Evolutionary conservation across 2,888 invertebrate species (phyloP), one percentile per base, ranked within the genome.

Genomic region (Ferdinandea cuprea): DNA sequence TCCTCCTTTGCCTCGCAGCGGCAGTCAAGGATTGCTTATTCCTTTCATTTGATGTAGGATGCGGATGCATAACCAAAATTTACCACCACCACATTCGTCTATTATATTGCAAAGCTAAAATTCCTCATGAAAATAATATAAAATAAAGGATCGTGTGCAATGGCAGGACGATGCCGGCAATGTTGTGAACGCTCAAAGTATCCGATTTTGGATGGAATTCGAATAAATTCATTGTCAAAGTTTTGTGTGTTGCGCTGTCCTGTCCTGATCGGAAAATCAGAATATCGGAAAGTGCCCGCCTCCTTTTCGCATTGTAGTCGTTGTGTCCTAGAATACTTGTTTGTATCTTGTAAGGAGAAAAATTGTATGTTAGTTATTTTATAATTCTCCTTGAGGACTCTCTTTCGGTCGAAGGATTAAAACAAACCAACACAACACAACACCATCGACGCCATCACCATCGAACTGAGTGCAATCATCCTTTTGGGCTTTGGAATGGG

Each of bases 141-240:
- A 61, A 72, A 83, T 54, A 52, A 52, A 52, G 65, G 52, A 71
- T 63, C 48, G 9, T 48, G 9, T 48, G 15, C 25, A 25, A 32
- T 13, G 13, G 32, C 32, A 15, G n/a, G 50, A 15, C 30, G 19
- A 17, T 9, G 15, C 6, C 15, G 40, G 48, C 37, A 35, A 46
- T 19, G 32, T 35, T 32, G 25, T 35, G 46, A 37, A 13, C 9
- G 21, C 54, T 65, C 30, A 59, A 61, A 61, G 54, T 56, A 72
- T 61, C 66, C 63, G 58, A 40, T 59, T 68, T 71, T 72, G 66
- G 77, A 83, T 72, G 77, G 71, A 77, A 76, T 81, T 81, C 81
- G 71, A 81, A 83, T 83, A 77, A 83, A 83, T 83, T 76, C 81
- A 83, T 83, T 83, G 81, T 83, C 81, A 77, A 83, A 77, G 65